These are phyloP conservation scores for Labrus mixtus DNA, from an alignment of 2,113 vertebrate genomes.

Conservation along the genomic window DNA sequence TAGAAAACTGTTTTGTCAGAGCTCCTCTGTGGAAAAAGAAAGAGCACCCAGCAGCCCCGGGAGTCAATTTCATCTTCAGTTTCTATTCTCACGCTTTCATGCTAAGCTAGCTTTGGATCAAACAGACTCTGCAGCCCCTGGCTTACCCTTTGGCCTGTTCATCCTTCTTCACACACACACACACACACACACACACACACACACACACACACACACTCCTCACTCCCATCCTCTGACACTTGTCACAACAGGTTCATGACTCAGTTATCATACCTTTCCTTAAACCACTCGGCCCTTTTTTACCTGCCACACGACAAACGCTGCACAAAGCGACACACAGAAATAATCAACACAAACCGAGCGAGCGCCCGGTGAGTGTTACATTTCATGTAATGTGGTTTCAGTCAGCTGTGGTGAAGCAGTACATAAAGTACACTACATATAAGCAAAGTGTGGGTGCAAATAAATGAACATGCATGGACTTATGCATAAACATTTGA, in stretches of 20 bases:
- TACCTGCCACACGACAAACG: background rate
- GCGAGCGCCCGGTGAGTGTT: too few relatives aligned
- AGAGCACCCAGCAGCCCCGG: slow-evolving; percentile 22
- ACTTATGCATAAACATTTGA: background rate
- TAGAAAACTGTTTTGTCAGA: background rate
- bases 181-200: background rate
- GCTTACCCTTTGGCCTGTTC: slow-evolving; percentile 21
- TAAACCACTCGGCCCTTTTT: slow-evolving; percentile 11
- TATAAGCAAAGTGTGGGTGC: background rate
- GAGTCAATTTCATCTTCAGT: slow-evolving; percentile 41
- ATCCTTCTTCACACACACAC: slow-evolving; percentile 2
- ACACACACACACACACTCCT: background rate
- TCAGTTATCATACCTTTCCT: background rate
- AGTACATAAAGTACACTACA: background rate
- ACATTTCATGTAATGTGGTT: background rate
- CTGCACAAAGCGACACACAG: too few relatives aligned
- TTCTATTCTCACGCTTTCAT: slow-evolving; percentile 29
- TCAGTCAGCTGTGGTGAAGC: too few relatives aligned
- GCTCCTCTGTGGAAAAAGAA: background rate
- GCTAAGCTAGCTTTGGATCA: slow-evolving; percentile 41
- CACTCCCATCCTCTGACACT: background rate
- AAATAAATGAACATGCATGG: background rate
- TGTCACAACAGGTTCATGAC: slow-evolving; percentile 11
- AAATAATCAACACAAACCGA: background rate
- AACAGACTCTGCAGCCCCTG: slow-evolving; percentile 26